phyloP scores from a whole-genome alignment of 1,140 invertebrate species.

The Papilio xuthus region DNA sequence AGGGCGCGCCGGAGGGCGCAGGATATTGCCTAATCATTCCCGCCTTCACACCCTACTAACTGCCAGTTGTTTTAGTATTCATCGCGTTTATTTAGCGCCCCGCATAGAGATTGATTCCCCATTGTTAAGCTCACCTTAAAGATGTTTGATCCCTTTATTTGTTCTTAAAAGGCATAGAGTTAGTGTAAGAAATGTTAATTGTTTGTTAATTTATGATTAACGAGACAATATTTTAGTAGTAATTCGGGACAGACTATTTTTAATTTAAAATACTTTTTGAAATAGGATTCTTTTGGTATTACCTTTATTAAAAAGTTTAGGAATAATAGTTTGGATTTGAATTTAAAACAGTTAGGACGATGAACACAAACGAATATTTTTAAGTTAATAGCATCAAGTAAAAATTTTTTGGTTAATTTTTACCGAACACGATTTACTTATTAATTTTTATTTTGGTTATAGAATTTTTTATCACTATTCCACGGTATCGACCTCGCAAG shows the following conservation, averaged over 20 bases:
- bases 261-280: no score
- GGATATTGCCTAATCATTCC: constrained; percentile 80
- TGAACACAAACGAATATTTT: no score
- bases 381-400: no score
- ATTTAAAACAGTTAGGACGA: no score
- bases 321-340: no score
- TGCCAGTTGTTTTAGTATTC: constrained; percentile 79
- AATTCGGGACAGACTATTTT: no score
- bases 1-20: constrained; percentile 58
- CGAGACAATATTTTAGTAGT: no score
- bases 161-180: constrained; percentile 29
- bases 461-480: not conserved
- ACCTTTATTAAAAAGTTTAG: no score
- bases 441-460: not conserved
- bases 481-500: not conserved
- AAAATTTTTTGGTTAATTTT: no score
- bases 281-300: no score
- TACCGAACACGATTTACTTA: no score
- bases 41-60: constrained; percentile 74
- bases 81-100: constrained; percentile 59
- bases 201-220: no score
- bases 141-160: constrained; percentile 49
- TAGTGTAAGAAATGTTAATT: not conserved
- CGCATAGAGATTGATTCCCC: constrained; percentile 64
- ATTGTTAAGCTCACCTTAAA: constrained; percentile 60